These are phyloP conservation scores for Onchidella celtica DNA, from an alignment of 2,888 invertebrate species.

Conservation along the genomic window DNA sequence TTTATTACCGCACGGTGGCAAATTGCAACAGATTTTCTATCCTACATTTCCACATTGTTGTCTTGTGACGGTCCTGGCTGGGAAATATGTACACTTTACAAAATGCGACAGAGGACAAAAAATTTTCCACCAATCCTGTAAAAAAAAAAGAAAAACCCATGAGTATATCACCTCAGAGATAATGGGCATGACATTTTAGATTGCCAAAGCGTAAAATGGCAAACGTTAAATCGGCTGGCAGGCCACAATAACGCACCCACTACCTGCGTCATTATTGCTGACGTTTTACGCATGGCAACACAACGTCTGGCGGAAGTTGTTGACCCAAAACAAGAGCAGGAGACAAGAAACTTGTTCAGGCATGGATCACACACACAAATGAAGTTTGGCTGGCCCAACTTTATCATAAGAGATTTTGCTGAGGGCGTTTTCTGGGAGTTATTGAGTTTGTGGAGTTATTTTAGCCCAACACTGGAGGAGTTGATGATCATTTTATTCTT, in stretches of 20 bases:
- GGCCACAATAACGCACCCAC: background rate
- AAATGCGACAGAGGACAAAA: background rate
- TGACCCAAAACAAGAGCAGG: background rate
- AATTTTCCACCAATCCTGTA: background rate
- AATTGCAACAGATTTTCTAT: no score
- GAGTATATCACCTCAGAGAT: background rate
- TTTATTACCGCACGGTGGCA: no score
- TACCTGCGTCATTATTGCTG: conserved; percentile 14
- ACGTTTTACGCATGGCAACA: background rate
- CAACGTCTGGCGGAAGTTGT: background rate
- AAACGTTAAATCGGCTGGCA: background rate
- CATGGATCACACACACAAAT: background rate
- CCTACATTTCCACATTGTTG: no score
- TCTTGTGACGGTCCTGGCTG: no score
- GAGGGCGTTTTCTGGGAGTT: background rate
- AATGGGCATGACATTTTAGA: background rate
- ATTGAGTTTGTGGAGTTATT: background rate
- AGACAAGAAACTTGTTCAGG: background rate
- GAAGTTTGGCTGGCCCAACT: background rate
- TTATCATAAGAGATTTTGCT: background rate
- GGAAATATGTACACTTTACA: no score
- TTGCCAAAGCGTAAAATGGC: background rate
- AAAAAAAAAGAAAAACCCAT: background rate
- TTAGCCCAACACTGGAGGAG: background rate
- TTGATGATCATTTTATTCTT: background rate